Base-by-base conservation (phyloP, 1,140 invertebrate species). In the Drosophila kanapiae region DNA sequence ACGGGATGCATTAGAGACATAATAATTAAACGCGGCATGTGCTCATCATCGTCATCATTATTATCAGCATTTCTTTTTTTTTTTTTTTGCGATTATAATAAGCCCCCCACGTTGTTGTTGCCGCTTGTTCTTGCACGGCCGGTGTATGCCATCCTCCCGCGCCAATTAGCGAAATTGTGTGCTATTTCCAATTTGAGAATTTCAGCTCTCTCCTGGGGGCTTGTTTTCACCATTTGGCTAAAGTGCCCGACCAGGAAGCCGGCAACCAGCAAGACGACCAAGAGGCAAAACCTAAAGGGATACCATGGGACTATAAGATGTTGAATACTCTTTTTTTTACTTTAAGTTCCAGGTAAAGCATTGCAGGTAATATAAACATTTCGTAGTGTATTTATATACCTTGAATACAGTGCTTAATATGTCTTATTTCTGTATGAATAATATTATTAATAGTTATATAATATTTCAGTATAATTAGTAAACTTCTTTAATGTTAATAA, bases 101-200 rank as follows among this genome's bases (percentile, higher is more conserved):
- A 69, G 77, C 61, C 69, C 61, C 57, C 74, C 56, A 51, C 49
- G 83, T 27, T 72, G 83, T 23, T 72, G 40, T 47, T 65, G 42
- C 23, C 31, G 33, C 7, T 16, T 45, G 53, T 56, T 56, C n/a
- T 18, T 37, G 9, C 49, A 51, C 49, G 29, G 29, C 10, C 29
- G 27, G 9, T 51, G 27, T 48, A 29, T 49, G 45, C 40, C 72
- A 74, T 72, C 61, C 64, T 75, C 53, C 53, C 60, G 75, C 75
- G 81, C 91, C 91, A 92, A 92, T 92, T 92, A 92, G 91, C 75
- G 80, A 91, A 92, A 92, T 92, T 92, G 87, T 92, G 91, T 90
- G 91, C 91, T 91, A 91, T 91, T 91, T 91, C 75, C 81, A 90
- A 90, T 90, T 90, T 90, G 56, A 77, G 75, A 86, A 78, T 82